Evolutionary conservation across 2,113 vertebrate genomes (phyloP), one percentile per base, ranked within the genome.

Genomic region (Rattus norvegicus): DNA sequence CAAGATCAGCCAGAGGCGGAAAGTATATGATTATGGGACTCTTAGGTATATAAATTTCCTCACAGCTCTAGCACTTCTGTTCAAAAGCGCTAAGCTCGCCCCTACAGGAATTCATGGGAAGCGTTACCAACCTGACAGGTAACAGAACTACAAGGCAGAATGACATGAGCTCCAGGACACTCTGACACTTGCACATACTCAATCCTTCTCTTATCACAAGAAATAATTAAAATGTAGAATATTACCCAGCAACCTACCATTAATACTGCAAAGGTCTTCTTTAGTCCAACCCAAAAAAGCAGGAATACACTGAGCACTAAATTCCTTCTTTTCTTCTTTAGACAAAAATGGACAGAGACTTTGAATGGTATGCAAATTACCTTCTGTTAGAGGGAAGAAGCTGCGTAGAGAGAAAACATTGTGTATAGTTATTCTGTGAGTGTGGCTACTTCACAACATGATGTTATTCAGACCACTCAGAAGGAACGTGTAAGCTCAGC

Each of bases 301-400:
- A 94, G 99, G 99, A 87, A 99, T 98, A 72, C 99, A 99, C 33
- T 99, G 98, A 88, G 98, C 96, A 36, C 99, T 97, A 49, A 99
- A 98, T 83, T 98, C 98, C 83, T 99, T 99, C 98, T 98, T 98
- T 96, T 99, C 99, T 49, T 99, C 98, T 77, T 97, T 97, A 79
- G 47, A 97, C 98, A 99, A 98, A 97, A 98, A 98, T 4, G 99
- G 98, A 97, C 99, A 99, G 59, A 99, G 98, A 92, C 99, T 99
- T 97, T 99, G 99, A 90, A 99, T 98, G 1, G 99, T 99, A 97
- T 99, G 99, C 97, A 99, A 95, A 86, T 98, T 99, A 92, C 99
- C 99, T 91, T 99, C 99, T 28, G 99, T 99, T 94, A 99, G 98
- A 56, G 99, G 99, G 65, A 99, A 99, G 97, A 99, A 99, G 97